A percentile compares a stretch with the other conserved stretches of the same genome.
Conservation (phyloP, 2,113 vertebrate species). For the Arothron firmamentum region DNA sequence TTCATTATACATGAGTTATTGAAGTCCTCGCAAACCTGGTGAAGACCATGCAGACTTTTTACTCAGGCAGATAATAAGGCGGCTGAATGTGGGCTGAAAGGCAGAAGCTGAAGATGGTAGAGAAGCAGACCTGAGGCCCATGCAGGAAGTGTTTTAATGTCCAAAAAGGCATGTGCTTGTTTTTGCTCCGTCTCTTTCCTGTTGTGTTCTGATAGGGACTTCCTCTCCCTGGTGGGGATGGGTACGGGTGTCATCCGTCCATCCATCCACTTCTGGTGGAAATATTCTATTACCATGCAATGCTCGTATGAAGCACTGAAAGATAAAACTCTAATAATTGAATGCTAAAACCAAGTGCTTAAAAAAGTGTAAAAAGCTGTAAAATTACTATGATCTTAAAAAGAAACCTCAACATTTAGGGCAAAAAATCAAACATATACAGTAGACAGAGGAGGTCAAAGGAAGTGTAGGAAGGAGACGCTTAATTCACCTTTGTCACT, state of each 20-base stretch:
- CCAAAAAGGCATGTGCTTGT: slow-evolving; percentile 77
- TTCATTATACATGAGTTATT: slow-evolving; percentile 16
- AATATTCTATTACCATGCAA: slow-evolving; percentile 48
- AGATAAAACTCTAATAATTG: neutral
- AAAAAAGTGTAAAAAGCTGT: neutral
- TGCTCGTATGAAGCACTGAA: neutral
- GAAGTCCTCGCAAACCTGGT: slow-evolving; percentile 5
- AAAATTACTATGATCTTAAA: neutral
- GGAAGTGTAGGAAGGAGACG: slow-evolving; percentile 16
- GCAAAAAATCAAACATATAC: neutral
- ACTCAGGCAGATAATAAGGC: slow-evolving; percentile 1
- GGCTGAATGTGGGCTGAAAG: slow-evolving; percentile 20
- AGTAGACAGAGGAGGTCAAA: slow-evolving; percentile 1
- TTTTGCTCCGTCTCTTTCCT: slow-evolving; percentile 76
- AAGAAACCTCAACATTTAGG: neutral
- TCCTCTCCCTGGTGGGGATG: slow-evolving; percentile 76
- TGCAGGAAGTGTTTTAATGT: slow-evolving; percentile 79
- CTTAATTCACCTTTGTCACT: slow-evolving; percentile 2
- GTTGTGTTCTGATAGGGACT: slow-evolving; percentile 81
- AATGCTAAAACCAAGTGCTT: neutral
- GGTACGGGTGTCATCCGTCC: slow-evolving; percentile 72
- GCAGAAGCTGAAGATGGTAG: slow-evolving; percentile 16
- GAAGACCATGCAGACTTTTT: slow-evolving; percentile 12
- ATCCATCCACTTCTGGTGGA: slow-evolving; percentile 43
- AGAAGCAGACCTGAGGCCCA: slow-evolving; percentile 45